These are phyloP conservation scores for Poecilia gillii DNA, from an alignment of 2,797 vertebrate genomes.

Conservation along the genomic window DNA sequence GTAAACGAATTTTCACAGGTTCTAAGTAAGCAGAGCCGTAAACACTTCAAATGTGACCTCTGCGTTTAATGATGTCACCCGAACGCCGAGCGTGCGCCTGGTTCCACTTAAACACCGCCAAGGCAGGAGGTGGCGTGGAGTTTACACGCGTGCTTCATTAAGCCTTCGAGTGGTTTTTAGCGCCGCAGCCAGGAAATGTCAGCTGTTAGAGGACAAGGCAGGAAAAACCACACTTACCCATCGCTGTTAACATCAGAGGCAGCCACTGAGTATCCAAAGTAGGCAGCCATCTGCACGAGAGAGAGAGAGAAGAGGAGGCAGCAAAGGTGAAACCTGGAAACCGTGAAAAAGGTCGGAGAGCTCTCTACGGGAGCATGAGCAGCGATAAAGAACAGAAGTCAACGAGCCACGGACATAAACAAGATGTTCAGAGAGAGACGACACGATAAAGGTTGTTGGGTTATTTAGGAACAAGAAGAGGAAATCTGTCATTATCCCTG, in stretches of 20 bases:
- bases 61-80: not conserved
- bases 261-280: slow-evolving; percentile 92
- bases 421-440: not conserved
- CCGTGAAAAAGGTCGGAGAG: too few species aligned
- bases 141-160: slow-evolving; percentile 6
- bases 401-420: not conserved
- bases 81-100: not conserved
- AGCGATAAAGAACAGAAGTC: not conserved
- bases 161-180: slow-evolving; percentile 6
- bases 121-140: not conserved
- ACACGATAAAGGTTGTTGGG: slow-evolving; percentile 3
- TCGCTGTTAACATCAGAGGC: slow-evolving; percentile 89
- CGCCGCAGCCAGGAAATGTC: not conserved
- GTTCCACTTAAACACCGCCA: slow-evolving; percentile 20
- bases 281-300: slow-evolving; percentile 89
- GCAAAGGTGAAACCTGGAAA: not conserved
- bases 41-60: not conserved
- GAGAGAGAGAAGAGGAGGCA: not conserved
- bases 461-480: slow-evolving; percentile 19
- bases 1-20: not conserved
- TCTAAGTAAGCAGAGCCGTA: not conserved
- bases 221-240: slow-evolving; percentile 78
- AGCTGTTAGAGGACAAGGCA: not conserved
- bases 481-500: slow-evolving; percentile 28
- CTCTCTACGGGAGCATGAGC: not conserved